Evolutionary conservation across 2,797 vertebrate species (phyloP), one percentile per base, ranked within the genome.

Genomic region (Tokudaia tokunoshimensis): DNA sequence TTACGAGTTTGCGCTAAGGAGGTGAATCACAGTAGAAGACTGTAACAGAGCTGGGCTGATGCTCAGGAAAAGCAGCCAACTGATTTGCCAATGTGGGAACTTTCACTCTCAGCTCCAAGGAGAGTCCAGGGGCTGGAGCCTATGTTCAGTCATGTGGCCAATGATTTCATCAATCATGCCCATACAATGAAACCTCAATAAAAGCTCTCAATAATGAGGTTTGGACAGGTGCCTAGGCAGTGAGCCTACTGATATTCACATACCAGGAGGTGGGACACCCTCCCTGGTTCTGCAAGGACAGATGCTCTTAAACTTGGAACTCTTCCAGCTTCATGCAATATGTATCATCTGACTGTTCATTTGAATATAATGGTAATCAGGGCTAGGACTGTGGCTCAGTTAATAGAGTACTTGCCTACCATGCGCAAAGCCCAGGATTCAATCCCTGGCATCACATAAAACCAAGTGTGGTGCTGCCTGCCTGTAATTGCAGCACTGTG

Each of bases 131-230:
- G 47, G 12, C 52, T 92, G 1, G 37, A 91, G 63, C 50, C 29
- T 59, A 13, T 76, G 59, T 41, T 81, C 52, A 65, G n/a, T 57
- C 91, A 92, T 26, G 55, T 20, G 70, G n/a, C 0, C n/a, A 26
- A 10, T 65, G 63, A 90, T 65, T 63, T 94, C 79, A 88, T 95
- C 93, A 78, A 37, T 52, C 74, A 26, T 81, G 47, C 52, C 91
- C 70, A 94, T 44, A 4, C 74, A 92, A 89, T 61, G 82, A 96
- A 94, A 88, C 86, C 55, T 29, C 95, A 91, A 52, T 92, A 52
- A 84, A 96, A 94, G 84, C 82, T 92, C 74, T n/a, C 47, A 96
- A 78, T 61, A 78, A 84, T 15, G 65, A 44, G 79, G 24, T 47
- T 91, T 82, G 72, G 76, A 86, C 50, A 84, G 74, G 65, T 91